A percentile compares a stretch with the other conserved stretches of the same genome.
Evolutionary conservation across 2,113 vertebrate species (phyloP).

Genomic region (Kryptolebias marmoratus): DNA sequence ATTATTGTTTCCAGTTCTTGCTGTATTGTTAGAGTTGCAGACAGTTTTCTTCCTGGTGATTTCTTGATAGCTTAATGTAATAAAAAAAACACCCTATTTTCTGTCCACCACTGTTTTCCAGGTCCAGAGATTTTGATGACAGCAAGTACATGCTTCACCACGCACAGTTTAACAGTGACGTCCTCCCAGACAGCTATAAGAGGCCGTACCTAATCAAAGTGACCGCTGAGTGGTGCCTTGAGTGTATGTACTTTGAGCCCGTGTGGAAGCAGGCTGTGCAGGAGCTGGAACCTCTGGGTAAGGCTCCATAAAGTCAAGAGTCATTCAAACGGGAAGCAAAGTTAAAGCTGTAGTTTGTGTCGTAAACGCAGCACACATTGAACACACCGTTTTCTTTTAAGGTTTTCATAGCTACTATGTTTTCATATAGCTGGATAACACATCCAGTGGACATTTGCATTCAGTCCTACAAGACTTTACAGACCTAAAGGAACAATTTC

Average conservation of each 20-base stretch:
- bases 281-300: constrained; percentile 90
- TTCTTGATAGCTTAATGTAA: neutral
- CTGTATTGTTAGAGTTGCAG: too few species aligned
- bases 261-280: constrained; percentile 93
- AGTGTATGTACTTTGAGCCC: constrained; percentile 93
- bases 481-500: too few species aligned
- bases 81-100: neutral
- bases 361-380: neutral
- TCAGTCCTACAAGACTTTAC: too few species aligned
- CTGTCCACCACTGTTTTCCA: constrained; percentile 51
- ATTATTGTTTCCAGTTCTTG: too few species aligned
- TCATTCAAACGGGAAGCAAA: too few species aligned
- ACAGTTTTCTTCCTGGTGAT: neutral
- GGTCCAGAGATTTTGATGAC: constrained; percentile 87
- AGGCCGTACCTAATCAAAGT: constrained; percentile 96
- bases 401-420: too few species aligned
- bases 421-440: too few species aligned
- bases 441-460: too few species aligned
- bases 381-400: neutral
- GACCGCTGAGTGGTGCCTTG: constrained; percentile 96
- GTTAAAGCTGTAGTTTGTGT: neutral
- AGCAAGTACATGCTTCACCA: constrained; percentile 92
- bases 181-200: constrained; percentile 91
- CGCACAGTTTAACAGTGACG: constrained; percentile 88
- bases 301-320: constrained; percentile 4